phyloP scores from a whole-genome alignment of 2,797 vertebrate species.

The Microchirus variegatus region DNA sequence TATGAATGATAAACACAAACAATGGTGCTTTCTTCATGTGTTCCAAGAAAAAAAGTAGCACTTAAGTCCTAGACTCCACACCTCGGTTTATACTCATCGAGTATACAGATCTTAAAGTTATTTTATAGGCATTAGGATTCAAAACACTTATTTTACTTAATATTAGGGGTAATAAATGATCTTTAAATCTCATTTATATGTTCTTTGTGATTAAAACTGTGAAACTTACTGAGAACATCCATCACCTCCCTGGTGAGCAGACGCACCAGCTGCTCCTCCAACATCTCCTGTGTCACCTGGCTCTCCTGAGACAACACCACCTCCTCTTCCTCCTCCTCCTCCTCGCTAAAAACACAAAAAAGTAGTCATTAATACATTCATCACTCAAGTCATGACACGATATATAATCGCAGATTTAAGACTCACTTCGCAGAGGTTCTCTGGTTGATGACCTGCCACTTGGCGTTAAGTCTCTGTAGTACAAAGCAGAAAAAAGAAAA shows the following conservation, averaged over 20 bases:
- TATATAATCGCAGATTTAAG: not conserved
- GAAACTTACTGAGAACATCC: slow-evolving; percentile 92
- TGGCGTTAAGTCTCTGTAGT: slow-evolving; percentile 88
- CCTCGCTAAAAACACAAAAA: slow-evolving; percentile 60
- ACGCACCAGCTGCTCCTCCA: slow-evolving; percentile 93
- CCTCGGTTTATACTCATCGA: no score
- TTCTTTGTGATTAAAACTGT: no score
- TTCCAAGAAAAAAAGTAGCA: no score
- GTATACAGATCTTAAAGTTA: no score
- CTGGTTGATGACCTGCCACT: slow-evolving; percentile 95
- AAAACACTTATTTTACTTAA: no score
- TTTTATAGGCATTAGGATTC: no score
- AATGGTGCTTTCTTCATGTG: no score
- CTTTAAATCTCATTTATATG: not conserved
- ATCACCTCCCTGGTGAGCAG: slow-evolving; percentile 93
- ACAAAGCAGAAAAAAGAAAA: slow-evolving; percentile 12
- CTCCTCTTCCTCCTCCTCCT: slow-evolving; percentile 62
- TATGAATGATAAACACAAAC: no score
- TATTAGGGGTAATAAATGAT: no score
- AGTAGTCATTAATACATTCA: not conserved
- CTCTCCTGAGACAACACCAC: slow-evolving; percentile 88
- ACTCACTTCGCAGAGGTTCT: slow-evolving; percentile 87
- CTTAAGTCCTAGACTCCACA: no score
- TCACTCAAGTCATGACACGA: not conserved
- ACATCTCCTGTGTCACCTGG: slow-evolving; percentile 94